phyloP scores from a whole-genome alignment of 2,113 vertebrate genomes.

The Serilophus lunatus region DNA sequence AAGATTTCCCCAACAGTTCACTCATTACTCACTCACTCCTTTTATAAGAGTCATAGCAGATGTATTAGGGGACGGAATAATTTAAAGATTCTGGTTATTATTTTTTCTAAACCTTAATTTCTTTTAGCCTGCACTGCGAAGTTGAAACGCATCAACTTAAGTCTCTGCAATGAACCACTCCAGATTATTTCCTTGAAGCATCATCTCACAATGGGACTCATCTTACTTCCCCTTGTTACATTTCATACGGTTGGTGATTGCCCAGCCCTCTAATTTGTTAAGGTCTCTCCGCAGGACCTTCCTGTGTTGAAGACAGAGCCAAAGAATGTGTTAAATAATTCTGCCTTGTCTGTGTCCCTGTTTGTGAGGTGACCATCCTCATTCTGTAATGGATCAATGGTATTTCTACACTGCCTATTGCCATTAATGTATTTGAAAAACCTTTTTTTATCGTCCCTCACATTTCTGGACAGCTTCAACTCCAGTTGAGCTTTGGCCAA shows the following conservation, averaged over 20 bases:
- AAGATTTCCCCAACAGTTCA: background rate
- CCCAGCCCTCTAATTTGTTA: background rate
- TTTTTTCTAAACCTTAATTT: background rate
- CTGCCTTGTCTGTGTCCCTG: background rate
- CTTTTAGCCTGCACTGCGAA: background rate
- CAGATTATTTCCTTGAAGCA: constrained; percentile 5
- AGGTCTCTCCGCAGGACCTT: background rate
- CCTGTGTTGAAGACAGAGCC: background rate
- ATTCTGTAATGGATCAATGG: background rate
- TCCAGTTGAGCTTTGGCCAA: background rate
- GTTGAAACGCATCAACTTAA: background rate
- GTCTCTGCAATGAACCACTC: background rate
- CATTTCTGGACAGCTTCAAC: background rate
- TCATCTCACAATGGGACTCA: background rate
- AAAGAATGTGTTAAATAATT: background rate
- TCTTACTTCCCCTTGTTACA: background rate
- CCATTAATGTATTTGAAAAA: background rate
- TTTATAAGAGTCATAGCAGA: background rate
- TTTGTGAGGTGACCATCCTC: background rate
- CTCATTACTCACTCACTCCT: background rate
- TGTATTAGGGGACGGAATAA: background rate
- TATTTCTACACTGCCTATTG: background rate
- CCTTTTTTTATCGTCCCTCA: background rate
- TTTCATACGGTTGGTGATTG: background rate
- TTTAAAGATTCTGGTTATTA: background rate